A percentile compares a stretch with the other conserved stretches of the same genome.
Evolutionary conservation across 2,797 vertebrate species (phyloP).

Genomic region (Peromyscus aztecus): DNA sequence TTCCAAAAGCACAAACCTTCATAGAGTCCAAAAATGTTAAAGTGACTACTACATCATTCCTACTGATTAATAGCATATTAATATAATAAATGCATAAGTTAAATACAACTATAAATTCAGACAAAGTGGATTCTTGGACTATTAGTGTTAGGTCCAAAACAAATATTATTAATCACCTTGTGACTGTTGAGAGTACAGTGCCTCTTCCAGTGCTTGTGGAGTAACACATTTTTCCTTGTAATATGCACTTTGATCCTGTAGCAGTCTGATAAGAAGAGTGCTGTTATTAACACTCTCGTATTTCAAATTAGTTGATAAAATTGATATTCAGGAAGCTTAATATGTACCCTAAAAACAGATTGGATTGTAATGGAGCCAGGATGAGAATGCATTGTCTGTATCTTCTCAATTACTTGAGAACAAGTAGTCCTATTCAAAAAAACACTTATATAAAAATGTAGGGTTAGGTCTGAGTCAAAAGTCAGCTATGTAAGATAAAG

Average conservation of each 20-base stretch:
- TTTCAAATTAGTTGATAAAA: constrained; percentile 2
- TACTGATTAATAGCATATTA: not conserved
- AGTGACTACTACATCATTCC: not conserved
- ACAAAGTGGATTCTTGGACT: not conserved
- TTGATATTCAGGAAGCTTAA: not conserved
- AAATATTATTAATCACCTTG: not conserved
- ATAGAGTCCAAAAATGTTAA: not conserved
- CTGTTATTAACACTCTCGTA: not conserved
- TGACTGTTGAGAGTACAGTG: not conserved
- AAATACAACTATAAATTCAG: not conserved
- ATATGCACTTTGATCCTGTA: not conserved
- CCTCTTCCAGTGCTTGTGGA: not conserved
- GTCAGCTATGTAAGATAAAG: not conserved
- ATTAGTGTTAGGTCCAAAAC: not conserved
- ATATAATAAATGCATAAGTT: not conserved
- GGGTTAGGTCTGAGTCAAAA: not conserved
- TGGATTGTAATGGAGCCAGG: not conserved
- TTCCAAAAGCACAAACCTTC: not conserved
- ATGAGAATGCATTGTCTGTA: not conserved
- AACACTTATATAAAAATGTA: not conserved
- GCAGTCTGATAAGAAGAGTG: not conserved
- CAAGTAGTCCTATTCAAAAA: constrained; percentile 24
- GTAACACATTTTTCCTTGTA: not conserved
- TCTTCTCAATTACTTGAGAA: constrained; percentile 35
- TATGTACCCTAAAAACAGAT: not conserved